A percentile compares a stretch with the other conserved stretches of the same genome.
Conservation (phyloP, 2,797 vertebrate species). For the Esox lucius region DNA sequence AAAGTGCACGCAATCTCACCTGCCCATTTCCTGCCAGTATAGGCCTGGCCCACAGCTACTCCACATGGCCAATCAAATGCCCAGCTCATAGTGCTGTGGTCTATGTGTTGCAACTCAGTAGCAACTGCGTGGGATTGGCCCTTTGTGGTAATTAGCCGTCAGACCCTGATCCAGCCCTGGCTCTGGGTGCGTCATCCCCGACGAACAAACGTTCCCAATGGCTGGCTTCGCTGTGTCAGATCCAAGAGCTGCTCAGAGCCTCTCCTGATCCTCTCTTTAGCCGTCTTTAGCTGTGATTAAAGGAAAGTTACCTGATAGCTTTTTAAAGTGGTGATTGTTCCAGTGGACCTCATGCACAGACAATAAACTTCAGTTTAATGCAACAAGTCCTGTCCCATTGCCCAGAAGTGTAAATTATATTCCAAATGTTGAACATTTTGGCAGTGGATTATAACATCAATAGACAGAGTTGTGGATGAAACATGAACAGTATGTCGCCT, state of each 20-base stretch:
- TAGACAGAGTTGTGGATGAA: too few species aligned
- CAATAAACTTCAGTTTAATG: background rate
- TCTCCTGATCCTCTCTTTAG: slow-evolving; percentile 11
- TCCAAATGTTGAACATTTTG: too few species aligned
- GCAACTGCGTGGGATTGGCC: slow-evolving; percentile 4
- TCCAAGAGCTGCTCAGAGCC: slow-evolving; percentile 24
- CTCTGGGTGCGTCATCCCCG: background rate
- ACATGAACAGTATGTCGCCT: too few species aligned
- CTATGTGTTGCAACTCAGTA: slow-evolving; percentile 18
- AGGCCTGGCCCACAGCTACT: slow-evolving; percentile 31
- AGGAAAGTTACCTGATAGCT: background rate
- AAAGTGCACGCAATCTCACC: slow-evolving; percentile 48
- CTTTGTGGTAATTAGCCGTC: slow-evolving; percentile 13
- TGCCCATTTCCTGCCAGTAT: background rate
- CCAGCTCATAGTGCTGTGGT: background rate
- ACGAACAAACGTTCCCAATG: background rate
- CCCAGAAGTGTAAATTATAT: background rate
- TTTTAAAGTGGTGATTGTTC: background rate
- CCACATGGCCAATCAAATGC: slow-evolving; percentile 43
- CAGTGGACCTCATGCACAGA: background rate
- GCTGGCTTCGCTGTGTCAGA: slow-evolving; percentile 12
- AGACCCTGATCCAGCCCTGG: slow-evolving; percentile 9
- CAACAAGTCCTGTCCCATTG: background rate
- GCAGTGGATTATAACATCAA: too few species aligned
- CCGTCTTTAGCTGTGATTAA: slow-evolving; percentile 12